These are phyloP conservation scores for Reinhardtius hippoglossoides DNA, from an alignment of 2,113 vertebrate species.

Conservation along the genomic window DNA sequence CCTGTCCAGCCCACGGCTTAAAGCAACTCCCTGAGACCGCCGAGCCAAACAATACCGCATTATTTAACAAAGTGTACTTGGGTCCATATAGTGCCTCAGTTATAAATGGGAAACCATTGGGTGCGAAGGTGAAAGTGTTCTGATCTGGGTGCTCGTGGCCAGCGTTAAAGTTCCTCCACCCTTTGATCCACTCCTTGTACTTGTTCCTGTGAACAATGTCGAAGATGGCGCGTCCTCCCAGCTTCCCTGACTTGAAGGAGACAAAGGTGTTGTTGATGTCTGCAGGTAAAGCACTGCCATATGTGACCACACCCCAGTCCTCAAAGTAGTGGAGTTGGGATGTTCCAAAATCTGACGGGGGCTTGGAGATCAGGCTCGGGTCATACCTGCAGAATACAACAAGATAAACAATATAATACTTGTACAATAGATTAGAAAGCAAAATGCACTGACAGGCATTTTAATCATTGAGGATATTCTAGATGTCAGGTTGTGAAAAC, in stretches of 20 bases:
- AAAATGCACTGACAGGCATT: too few relatives aligned
- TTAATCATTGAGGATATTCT: too few relatives aligned
- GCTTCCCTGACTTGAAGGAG: conserved; percentile 98
- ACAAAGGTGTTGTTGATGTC: conserved; percentile 91
- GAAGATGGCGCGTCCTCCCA: conserved; percentile 96
- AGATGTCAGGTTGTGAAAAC: too few relatives aligned
- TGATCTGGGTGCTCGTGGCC: conserved; percentile 98
- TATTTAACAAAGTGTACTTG: conserved; percentile 96
- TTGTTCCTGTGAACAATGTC: conserved; percentile 95
- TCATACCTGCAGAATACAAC: conserved; percentile 88
- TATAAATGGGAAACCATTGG: conserved; percentile 94
- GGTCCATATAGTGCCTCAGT: conserved; percentile 97
- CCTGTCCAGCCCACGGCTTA: conserved; percentile 94
- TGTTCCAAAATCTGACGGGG: conserved; percentile 90
- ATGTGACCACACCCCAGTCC: conserved; percentile 98
- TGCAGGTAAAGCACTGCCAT: conserved; percentile 89
- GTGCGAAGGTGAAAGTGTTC: conserved; percentile 96
- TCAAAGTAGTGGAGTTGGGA: conserved; percentile 93
- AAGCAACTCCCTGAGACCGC: conserved; percentile 89
- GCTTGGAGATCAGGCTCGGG: conserved; percentile 84
- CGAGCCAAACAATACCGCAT: conserved; percentile 91
- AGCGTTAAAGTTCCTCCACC: conserved; percentile 97
- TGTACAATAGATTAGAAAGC: too few relatives aligned
- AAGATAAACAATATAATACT: background rate
- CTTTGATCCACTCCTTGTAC: conserved; percentile 95